Base-by-base conservation (phyloP, 2,113 vertebrate genomes). In the Tenebrosternarchus preto region DNA sequence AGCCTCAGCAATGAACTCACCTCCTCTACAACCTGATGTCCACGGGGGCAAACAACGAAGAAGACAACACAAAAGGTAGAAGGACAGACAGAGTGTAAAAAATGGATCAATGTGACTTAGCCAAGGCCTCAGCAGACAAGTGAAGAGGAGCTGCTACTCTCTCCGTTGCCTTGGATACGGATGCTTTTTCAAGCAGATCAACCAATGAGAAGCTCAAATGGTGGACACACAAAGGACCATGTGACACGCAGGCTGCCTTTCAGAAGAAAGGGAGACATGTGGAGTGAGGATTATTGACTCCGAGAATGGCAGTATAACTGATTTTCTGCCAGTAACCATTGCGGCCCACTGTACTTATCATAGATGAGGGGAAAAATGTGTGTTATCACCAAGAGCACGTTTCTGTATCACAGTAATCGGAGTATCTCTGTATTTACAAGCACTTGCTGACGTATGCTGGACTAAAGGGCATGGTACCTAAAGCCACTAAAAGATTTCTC, bases 121-220 rank as follows among this genome's bases (percentile, higher is more conserved):
- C 73, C 71, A 79, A 82, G 83, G 80, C 80, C 83, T 76, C 80
- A 39, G 36, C 66, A 82, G 72, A 75, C 64, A 25, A 84, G 70
- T 84, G 83, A 84, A 85, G 86, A 70, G 86, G 82, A 78, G 66
- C 84, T 82, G 61, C 78, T 64, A 71, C 77, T 66, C 77, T 66
- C 64, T 67, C 43, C 71, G 86, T 87, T 76, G 63, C 82, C 86
- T 82, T 87, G 84, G 83, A 61, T 71, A 87, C 76, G 73, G 84
- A 84, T 87, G 86, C 86, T 87, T 84, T 87, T 85, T 87, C 82
- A 87, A 87, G 82, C 66, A 77, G 80, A 43, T 74, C 74, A 77
- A 74, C 86, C 86, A 87, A 87, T 87, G 77, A 78, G 46, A 66
- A 60, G 71, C 80, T 80, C 29, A 36, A 27, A 64, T 80, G 77